phyloP scores from a whole-genome alignment of 2,797 vertebrate genomes.

The Lateolabrax maculatus region DNA sequence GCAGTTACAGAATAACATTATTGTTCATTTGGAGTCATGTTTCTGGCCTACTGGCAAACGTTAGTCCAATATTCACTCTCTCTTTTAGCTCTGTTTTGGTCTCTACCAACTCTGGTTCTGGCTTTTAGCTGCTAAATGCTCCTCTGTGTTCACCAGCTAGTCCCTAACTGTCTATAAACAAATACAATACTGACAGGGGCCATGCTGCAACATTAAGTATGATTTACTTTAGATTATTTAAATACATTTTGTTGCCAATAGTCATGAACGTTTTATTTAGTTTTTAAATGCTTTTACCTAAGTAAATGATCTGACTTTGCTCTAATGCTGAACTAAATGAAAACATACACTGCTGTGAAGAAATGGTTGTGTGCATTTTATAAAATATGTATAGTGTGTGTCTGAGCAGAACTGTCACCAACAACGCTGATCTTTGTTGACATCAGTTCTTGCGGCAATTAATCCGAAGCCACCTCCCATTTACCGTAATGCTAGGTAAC shows the following conservation, averaged over 20 bases:
- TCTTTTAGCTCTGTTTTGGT: no score
- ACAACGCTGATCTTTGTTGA: slow-evolving; percentile 24
- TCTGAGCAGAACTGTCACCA: slow-evolving; percentile 6
- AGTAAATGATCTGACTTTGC: not conserved
- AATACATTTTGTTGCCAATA: not conserved
- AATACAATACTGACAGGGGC: not conserved
- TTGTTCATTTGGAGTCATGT: no score
- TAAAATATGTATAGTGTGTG: not conserved
- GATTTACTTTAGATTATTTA: not conserved
- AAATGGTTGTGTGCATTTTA: not conserved
- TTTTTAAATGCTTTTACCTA: slow-evolving; percentile 8
- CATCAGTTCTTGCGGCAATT: slow-evolving; percentile 49
- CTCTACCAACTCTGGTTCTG: no score
- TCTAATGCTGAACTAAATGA: not conserved
- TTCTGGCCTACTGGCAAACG: no score
- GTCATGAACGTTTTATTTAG: not conserved
- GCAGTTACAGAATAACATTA: no score
- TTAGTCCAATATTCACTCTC: no score
- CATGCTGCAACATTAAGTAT: not conserved
- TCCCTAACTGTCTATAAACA: no score
- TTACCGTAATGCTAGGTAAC: slow-evolving; percentile 68
- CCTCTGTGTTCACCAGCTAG: no score
- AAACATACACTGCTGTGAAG: slow-evolving; percentile 5
- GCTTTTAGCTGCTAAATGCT: no score
- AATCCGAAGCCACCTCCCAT: slow-evolving; percentile 46